Evolutionary conservation across 2,888 invertebrate genomes (phyloP).

Genomic region (Globia sparganii): DNA sequence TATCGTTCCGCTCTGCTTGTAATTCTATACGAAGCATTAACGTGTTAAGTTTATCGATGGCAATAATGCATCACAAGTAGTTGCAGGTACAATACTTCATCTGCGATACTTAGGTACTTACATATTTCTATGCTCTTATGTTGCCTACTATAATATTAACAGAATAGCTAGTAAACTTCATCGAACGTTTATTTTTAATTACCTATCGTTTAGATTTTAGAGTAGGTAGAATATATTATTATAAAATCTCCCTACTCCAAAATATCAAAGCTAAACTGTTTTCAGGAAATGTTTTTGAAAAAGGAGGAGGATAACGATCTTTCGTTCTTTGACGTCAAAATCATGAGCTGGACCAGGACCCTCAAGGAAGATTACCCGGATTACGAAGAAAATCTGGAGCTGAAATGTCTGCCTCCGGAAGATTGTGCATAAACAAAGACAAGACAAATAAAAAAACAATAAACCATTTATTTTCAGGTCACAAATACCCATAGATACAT

Average conservation of each 20-base stretch:
- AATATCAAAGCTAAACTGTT: neutral
- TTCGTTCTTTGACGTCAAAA: neutral
- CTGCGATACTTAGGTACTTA: constrained; percentile 12
- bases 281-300: neutral
- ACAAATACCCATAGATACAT: too few relatives aligned
- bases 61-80: constrained; percentile 57
- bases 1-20: constrained; percentile 57
- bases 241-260: neutral
- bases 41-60: constrained; percentile 63
- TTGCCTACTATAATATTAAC: neutral
- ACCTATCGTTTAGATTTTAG: neutral
- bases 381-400: neutral
- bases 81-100: constrained; percentile 35
- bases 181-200: neutral
- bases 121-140: neutral
- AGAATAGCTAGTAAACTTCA: neutral
- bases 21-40: constrained; percentile 60
- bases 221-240: neutral
- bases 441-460: too few relatives aligned
- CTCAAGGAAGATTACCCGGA: neutral
- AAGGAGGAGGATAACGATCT: too few relatives aligned
- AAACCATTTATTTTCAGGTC: too few relatives aligned
- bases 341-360: neutral
- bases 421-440: too few relatives aligned
- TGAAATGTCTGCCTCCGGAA: neutral